phyloP scores from a whole-genome alignment of 2,888 invertebrate genomes.

The Eristalis tenax region DNA sequence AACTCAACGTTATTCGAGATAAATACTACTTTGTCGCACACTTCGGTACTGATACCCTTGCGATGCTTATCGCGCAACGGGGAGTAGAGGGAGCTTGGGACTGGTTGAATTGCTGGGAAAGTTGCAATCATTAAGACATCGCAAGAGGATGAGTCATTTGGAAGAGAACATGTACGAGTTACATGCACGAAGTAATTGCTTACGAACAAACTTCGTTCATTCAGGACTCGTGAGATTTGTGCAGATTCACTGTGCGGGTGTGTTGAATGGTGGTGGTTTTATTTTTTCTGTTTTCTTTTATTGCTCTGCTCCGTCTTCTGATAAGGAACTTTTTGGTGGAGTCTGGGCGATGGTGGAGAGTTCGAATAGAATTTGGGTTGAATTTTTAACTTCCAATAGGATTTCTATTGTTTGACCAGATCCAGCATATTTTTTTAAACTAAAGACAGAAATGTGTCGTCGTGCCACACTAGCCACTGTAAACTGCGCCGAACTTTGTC shows the following conservation, averaged over 20 bases:
- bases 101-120: background rate
- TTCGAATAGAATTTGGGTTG: background rate
- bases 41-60: background rate
- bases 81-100: background rate
- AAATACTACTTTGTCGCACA: constrained; percentile 1
- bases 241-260: background rate
- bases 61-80: background rate
- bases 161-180: background rate
- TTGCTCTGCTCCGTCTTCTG: background rate
- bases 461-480: no score
- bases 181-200: background rate
- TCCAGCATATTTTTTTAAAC: no score
- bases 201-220: background rate
- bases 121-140: background rate
- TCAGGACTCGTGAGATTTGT: background rate
- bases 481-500: no score
- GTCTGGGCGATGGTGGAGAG: background rate
- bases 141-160: background rate
- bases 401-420: no score
- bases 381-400: no score
- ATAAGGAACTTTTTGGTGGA: background rate
- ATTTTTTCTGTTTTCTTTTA: background rate
- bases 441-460: no score
- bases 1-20: background rate
- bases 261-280: background rate